phyloP scores from a whole-genome alignment of 1,140 invertebrate species.

The Macrocentrus cingulum region DNA sequence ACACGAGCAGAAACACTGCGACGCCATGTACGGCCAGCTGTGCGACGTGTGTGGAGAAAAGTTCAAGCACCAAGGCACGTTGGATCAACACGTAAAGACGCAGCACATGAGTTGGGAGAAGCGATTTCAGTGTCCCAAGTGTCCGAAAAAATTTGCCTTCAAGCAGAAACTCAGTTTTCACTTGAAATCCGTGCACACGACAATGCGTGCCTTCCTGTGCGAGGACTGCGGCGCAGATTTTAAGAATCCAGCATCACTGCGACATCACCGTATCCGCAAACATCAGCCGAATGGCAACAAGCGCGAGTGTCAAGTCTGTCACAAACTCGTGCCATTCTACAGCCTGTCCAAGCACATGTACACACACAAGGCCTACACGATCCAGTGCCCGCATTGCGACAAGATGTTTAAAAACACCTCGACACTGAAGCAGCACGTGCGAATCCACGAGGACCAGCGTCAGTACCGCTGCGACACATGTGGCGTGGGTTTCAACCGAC shows the following conservation, averaged over 20 bases:
- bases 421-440: conserved; percentile 55
- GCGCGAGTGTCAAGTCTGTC: conserved; percentile 51
- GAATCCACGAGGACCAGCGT: conserved; percentile 56
- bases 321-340: conserved; percentile 54
- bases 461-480: conserved; percentile 56
- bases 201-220: conserved; percentile 50
- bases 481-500: conserved; percentile 55
- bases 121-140: conserved; percentile 54
- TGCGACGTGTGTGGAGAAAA: conserved; percentile 57
- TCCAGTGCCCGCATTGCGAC: conserved; percentile 54
- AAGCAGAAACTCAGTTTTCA: conserved; percentile 57
- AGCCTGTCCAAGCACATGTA: conserved; percentile 58
- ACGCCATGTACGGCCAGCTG: conserved; percentile 49
- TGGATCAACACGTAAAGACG: conserved; percentile 54
- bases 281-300: conserved; percentile 52
- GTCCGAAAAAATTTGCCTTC: conserved; percentile 56
- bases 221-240: conserved; percentile 57
- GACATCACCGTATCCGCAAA: conserved; percentile 55
- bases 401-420: conserved; percentile 59
- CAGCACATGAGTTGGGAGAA: conserved; percentile 55
- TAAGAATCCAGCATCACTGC: conserved; percentile 54
- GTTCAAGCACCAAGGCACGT: conserved; percentile 54
- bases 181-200: conserved; percentile 54
- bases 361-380: conserved; percentile 56
- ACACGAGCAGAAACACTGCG: conserved; percentile 57